Evolutionary conservation across 2,888 invertebrate genomes (phyloP).

Genomic region (Julus scandinavius): DNA sequence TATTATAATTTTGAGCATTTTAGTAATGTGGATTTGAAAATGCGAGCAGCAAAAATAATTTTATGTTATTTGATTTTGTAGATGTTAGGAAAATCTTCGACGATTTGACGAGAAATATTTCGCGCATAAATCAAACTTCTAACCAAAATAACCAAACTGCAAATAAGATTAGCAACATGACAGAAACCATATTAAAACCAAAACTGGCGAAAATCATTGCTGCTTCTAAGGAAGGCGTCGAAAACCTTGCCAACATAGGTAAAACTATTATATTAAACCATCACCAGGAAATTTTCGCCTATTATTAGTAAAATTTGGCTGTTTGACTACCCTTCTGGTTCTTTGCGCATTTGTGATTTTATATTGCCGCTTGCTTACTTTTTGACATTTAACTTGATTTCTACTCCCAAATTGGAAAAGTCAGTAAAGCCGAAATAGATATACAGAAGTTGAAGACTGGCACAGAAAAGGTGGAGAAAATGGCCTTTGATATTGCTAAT

Average conservation of each 20-base stretch:
- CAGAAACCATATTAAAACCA: constrained; percentile 7
- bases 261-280: neutral
- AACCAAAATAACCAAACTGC: neutral
- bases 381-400: neutral
- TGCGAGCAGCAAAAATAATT: neutral
- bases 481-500: neutral
- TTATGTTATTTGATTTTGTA: neutral
- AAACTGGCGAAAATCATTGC: constrained; percentile 36
- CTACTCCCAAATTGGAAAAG: constrained; percentile 35
- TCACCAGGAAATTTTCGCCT: neutral
- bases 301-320: neutral
- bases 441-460: constrained; percentile 7
- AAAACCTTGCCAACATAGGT: constrained; percentile 53
- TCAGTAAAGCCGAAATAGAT: constrained; percentile 38
- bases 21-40: neutral
- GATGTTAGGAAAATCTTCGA: neutral
- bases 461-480: neutral
- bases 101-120: neutral
- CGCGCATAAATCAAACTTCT: neutral
- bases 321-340: neutral
- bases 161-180: neutral
- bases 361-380: neutral
- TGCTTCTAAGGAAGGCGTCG: constrained; percentile 48
- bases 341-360: neutral
- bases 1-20: neutral